A percentile compares a stretch with the other conserved stretches of the same genome.
phyloP scores from a whole-genome alignment of 2,113 vertebrate species.

The Varanus salvator region DNA sequence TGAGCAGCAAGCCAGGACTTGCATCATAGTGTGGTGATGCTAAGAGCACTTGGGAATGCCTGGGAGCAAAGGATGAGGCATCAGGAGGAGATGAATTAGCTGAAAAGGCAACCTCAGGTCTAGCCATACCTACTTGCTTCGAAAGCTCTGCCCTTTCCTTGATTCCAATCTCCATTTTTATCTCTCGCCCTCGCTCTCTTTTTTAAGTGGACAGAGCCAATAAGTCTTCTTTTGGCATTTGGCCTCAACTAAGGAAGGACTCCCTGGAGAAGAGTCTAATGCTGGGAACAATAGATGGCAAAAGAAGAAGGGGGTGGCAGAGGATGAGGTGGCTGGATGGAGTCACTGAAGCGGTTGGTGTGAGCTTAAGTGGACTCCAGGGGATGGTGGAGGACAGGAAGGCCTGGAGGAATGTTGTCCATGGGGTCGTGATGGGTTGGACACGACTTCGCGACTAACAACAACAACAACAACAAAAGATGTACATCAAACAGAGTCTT shows the following conservation, averaged over 20 bases:
- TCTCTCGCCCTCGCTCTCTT: background rate
- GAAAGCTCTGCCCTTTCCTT: background rate
- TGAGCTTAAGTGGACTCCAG: too few relatives aligned
- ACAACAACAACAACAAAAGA: too few relatives aligned
- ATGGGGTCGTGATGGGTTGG: too few relatives aligned
- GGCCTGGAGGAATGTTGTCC: too few relatives aligned
- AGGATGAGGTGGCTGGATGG: too few relatives aligned
- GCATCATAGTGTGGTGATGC: background rate
- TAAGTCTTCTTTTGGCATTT: background rate
- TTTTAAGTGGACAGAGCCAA: too few relatives aligned
- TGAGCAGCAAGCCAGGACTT: background rate
- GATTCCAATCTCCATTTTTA: background rate
- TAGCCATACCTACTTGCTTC: background rate
- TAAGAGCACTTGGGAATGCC: background rate
- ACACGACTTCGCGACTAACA: too few relatives aligned
- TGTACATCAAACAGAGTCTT: background rate
- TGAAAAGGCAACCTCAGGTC: background rate
- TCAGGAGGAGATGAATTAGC: background rate
- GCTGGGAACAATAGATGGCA: too few relatives aligned
- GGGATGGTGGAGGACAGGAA: too few relatives aligned
- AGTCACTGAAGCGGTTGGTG: too few relatives aligned
- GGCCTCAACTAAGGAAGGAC: background rate
- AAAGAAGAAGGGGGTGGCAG: too few relatives aligned
- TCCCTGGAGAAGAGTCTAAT: too few relatives aligned
- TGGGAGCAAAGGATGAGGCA: background rate